Evolutionary conservation across 2,113 vertebrate genomes (phyloP), one percentile per base, ranked within the genome.

Genomic region (Lepidiolamprologus cunningtoni): DNA sequence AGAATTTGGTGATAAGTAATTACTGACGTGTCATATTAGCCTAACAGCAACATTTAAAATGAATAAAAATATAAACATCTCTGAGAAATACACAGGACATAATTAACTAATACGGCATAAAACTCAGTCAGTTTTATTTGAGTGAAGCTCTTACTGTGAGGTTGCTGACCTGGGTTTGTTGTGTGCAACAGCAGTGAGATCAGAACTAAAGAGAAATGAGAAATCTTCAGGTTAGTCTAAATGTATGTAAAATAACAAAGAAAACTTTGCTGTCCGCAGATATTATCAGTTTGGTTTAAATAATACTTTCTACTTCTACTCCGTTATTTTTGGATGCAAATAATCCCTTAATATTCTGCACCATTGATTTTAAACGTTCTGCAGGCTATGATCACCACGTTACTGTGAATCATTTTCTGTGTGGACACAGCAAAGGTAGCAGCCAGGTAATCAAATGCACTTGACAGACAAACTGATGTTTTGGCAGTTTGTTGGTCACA

Each of bases 261-360:
- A 57, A 57, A 57, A 3, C 23, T 57, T 5, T 57, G 54, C 0
- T 14, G 54, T 57, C 2, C 0, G 0, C 7, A 28, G 53, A 57
- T 8, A 26, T 57, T 1, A 8, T 57, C 54, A 9, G 23, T 5
- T 57, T 5, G 23, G 13, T 57, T 57, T 57, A 57, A 57, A 3
- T 57, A 26, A 14, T 0, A 26, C 55, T 57, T 57, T 5, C 6
- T 13, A 26, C 54, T 55, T 55, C 54, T 28, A 16, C 23, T 28
- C 23, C 0, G 1, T 57, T 57, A 16, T 57, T 57, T 57, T 58
- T 58, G 23, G 55, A 28, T 58, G 55, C 55, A 58, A 58, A 58
- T 28, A 28, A 9, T 58, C 13, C 23, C 55, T 9, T 28, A 16
- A 2, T 58, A 58, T 2, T 14, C 55, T 58, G 4, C 4, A 58